Base-by-base conservation (phyloP, 2,113 vertebrate genomes). In the Tichodroma muraria region DNA sequence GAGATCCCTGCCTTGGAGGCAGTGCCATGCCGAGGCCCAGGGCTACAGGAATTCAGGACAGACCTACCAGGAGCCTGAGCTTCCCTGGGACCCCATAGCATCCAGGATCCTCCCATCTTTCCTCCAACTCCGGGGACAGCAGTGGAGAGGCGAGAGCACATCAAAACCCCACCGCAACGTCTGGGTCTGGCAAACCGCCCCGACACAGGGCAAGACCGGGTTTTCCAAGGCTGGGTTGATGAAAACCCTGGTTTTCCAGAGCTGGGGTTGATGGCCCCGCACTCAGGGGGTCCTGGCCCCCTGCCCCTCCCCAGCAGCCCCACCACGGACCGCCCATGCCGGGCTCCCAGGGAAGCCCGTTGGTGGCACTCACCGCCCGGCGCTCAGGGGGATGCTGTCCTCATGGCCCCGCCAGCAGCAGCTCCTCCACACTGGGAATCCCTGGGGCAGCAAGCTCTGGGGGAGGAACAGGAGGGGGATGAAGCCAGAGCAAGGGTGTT, bases 361-460 rank as follows among this genome's bases (percentile, higher is more conserved):
- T 6, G 31, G n/a, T 27, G 44, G 54, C 83, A 96, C 95, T 96
- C 60, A 96, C 95, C 89, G 37, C 81, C 90, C 73, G 1, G 91
- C 44, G 4, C 83, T 94, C 94, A 95, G 84, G 65, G 83, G 49
- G 89, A 94, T 86, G 80, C 86, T 92, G 76, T 93, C 71, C 79
- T 94, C 94, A 94, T 93, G 86, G 85, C n/a, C 80, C 71, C 5
- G 0, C 82, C 7, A 2, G 15, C 27, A 14, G 49, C 13, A 3
- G 79, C 90, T 82, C 77, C 66, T 81, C 88, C 31, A 6, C 84
- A 3, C 64, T 60, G 90, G 24, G 40, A 71, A 33, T 92, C 90
- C 68, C 8, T 0, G 69, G 57, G 90, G 47, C 53, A 76, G 78
- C 75, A 73, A 59, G 88, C 15, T 95, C 96, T 96, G 85, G 16